phyloP scores from a whole-genome alignment of 1,140 invertebrate genomes.

The Geopemphigus sp. region DNA sequence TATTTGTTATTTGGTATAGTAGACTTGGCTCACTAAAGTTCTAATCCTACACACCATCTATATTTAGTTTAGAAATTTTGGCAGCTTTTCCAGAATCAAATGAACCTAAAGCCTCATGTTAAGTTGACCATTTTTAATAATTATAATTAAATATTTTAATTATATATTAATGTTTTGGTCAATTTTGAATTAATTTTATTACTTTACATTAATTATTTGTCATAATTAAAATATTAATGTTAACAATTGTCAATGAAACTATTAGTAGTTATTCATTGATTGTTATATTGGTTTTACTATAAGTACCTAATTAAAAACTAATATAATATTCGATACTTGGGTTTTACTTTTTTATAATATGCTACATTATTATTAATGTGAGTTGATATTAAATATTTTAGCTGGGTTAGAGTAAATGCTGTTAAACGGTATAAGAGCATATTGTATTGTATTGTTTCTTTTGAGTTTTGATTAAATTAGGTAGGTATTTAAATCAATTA shows the following conservation, averaged over 20 bases:
- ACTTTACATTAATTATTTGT: neutral
- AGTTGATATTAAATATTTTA: neutral
- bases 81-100: conserved; percentile 42
- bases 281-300: neutral
- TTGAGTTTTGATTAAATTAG: too few species aligned
- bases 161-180: neutral
- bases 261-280: neutral
- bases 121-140: conserved; percentile 18
- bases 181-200: too few species aligned
- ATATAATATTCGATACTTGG: too few species aligned
- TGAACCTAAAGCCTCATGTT: neutral
- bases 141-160: conserved; percentile 4
- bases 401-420: too few species aligned
- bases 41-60: conserved; percentile 34
- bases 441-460: too few species aligned
- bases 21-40: conserved; percentile 38
- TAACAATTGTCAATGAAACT: neutral
- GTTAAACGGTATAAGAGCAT: too few species aligned
- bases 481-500: too few species aligned
- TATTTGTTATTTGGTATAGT: conserved; percentile 35
- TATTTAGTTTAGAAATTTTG: conserved; percentile 44
- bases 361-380: neutral
- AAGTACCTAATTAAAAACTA: too few species aligned
- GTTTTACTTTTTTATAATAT: neutral
- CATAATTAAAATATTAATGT: neutral